A percentile compares a stretch with the other conserved stretches of the same genome.
Conservation (phyloP, 1,140 invertebrate species). For the Heliconius congener region DNA sequence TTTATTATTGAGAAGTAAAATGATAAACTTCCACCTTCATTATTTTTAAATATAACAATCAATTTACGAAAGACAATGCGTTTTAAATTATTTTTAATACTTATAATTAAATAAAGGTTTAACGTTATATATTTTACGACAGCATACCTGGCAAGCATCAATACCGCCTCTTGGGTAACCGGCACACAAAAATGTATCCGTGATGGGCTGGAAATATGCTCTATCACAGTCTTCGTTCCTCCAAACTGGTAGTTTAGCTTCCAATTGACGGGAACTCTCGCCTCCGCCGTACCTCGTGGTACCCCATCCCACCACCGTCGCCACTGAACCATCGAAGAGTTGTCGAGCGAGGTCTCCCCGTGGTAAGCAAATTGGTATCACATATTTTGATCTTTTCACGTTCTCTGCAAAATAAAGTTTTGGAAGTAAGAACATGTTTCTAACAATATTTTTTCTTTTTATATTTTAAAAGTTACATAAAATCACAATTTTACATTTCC, state of each 20-base stretch:
- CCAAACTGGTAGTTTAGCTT: conserved; percentile 94
- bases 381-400: conserved; percentile 90
- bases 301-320: conserved; percentile 96
- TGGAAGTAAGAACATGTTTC: no score
- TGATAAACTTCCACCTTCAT: no score
- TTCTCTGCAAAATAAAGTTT: conserved; percentile 73
- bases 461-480: no score
- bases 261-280: conserved; percentile 91
- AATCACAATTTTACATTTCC: no score
- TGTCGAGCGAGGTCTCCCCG: conserved; percentile 81
- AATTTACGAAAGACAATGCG: no score
- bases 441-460: no score
- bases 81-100: no score
- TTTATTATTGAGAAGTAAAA: no score
- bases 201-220: conserved; percentile 96
- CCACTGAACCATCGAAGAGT: conserved; percentile 85
- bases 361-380: conserved; percentile 94
- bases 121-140: no score
- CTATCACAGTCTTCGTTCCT: conserved; percentile 94
- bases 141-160: conserved; percentile 92
- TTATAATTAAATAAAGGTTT: no score
- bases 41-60: no score
- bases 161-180: conserved; percentile 94
- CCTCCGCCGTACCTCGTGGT: conserved; percentile 92
- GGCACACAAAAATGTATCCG: conserved; percentile 94